phyloP scores from a whole-genome alignment of 2,797 vertebrate genomes.

The Remorina albescens region DNA sequence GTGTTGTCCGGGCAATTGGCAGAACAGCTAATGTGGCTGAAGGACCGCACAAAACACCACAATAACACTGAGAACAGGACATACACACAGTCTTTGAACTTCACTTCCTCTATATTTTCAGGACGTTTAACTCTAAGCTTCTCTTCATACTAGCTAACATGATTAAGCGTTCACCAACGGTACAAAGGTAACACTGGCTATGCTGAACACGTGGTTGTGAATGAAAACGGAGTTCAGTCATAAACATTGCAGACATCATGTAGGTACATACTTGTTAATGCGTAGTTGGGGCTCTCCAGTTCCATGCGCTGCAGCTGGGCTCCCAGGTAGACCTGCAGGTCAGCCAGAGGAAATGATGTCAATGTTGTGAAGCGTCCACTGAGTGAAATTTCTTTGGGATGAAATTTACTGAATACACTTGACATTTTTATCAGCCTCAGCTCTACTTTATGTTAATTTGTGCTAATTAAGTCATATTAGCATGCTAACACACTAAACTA shows the following conservation, averaged over 20 bases:
- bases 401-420: too few species aligned
- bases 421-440: not conserved
- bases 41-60: slow-evolving; percentile 65
- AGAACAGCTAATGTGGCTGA: slow-evolving; percentile 60
- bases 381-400: too few species aligned
- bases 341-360: slow-evolving; percentile 34
- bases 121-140: slow-evolving; percentile 37
- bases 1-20: slow-evolving; percentile 71
- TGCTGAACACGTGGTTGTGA: not conserved
- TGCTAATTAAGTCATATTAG: not conserved
- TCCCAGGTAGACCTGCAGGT: slow-evolving; percentile 89
- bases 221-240: not conserved
- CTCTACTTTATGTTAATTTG: not conserved
- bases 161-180: slow-evolving; percentile 16
- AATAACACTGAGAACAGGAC: slow-evolving; percentile 54
- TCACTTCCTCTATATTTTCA: slow-evolving; percentile 55
- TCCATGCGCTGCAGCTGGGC: slow-evolving; percentile 97
- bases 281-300: slow-evolving; percentile 97
- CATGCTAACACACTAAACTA: not conserved
- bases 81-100: slow-evolving; percentile 43
- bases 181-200: not conserved
- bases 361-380: not conserved
- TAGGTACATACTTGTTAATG: slow-evolving; percentile 92
- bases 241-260: not conserved
- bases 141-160: slow-evolving; percentile 3